phyloP scores from a whole-genome alignment of 1,140 invertebrate genomes.

The Trachymyrmex cornetzi region DNA sequence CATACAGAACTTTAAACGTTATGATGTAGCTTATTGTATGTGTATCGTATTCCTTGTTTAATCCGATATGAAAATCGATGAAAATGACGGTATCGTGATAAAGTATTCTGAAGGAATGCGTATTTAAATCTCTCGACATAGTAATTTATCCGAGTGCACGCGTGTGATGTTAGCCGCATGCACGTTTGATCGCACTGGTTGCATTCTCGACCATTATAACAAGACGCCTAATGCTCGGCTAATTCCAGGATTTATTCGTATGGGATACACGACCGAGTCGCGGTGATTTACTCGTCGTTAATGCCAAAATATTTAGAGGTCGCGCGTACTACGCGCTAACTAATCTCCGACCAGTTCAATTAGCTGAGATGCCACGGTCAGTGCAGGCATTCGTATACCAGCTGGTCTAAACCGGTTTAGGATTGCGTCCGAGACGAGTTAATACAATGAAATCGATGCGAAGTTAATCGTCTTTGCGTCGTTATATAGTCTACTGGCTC shows the following conservation, averaged over 20 bases:
- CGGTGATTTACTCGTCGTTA: slow-evolving; percentile 76
- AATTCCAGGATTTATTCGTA: slow-evolving; percentile 72
- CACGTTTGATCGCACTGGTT: slow-evolving; percentile 7
- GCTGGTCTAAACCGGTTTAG: slow-evolving; percentile 79
- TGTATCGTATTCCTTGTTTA: neutral
- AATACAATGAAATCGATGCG: slow-evolving; percentile 79
- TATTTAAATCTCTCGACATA: slow-evolving; percentile 21
- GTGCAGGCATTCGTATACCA: slow-evolving; percentile 64
- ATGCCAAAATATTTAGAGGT: slow-evolving; percentile 81
- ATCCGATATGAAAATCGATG: neutral
- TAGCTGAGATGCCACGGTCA: slow-evolving; percentile 69
- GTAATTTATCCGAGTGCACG: slow-evolving; percentile 34
- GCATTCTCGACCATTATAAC: slow-evolving; percentile 13
- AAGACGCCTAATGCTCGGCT: slow-evolving; percentile 61
- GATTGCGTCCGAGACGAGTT: slow-evolving; percentile 58
- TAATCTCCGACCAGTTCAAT: slow-evolving; percentile 81
- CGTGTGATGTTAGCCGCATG: slow-evolving; percentile 2
- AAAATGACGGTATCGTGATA: neutral
- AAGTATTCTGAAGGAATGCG: neutral
- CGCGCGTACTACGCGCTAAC: slow-evolving; percentile 70
- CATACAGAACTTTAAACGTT: neutral
- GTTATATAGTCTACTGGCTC: neutral
- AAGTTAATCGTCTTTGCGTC: slow-evolving; percentile 70
- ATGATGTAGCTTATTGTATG: neutral
- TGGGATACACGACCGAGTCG: slow-evolving; percentile 9